Percentiles rank a stretch among this genome's conserved stretches.
Evolutionary conservation across 2,797 vertebrate species (phyloP).

Genomic region (Gymnodraco acuticeps): DNA sequence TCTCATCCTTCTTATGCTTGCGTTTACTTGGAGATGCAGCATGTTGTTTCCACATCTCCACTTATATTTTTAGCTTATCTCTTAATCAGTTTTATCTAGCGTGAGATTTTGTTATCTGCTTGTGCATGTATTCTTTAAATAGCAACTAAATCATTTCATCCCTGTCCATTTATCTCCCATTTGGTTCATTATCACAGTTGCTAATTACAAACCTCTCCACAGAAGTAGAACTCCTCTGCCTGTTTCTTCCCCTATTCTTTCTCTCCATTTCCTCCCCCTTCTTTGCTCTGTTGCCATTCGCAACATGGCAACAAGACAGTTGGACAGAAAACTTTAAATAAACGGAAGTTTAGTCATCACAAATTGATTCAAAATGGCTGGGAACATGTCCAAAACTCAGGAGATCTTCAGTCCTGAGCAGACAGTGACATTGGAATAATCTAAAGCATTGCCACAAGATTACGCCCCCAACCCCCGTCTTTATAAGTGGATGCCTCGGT

Average conservation of each 20-base stretch:
- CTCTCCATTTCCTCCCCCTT: not conserved
- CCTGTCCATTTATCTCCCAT: conserved; percentile 68
- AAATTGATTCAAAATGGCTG: conserved; percentile 41
- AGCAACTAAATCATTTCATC: conserved; percentile 60
- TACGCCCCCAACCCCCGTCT: not conserved
- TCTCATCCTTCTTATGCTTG: conserved; percentile 25
- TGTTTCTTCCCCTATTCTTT: conserved; percentile 26
- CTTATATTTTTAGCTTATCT: conserved; percentile 57
- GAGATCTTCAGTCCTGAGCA: conserved; percentile 31
- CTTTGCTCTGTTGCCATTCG: conserved; percentile 14
- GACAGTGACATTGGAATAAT: conserved; percentile 40
- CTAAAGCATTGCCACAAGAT: conserved; percentile 35
- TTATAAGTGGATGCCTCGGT: conserved; percentile 44
- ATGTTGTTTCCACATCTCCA: conserved; percentile 15
- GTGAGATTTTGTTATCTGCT: conserved; percentile 51
- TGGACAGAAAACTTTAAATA: conserved; percentile 36
- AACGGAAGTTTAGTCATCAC: conserved; percentile 27
- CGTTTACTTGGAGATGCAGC: conserved; percentile 4
- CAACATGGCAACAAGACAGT: conserved; percentile 23
- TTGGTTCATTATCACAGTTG: conserved; percentile 80
- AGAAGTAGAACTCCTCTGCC: conserved; percentile 55
- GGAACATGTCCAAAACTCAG: conserved; percentile 27
- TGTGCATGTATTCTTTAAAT: conserved; percentile 61
- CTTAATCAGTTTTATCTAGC: conserved; percentile 53
- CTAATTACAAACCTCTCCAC: conserved; percentile 75